Percentiles rank a stretch among this genome's conserved stretches.
phyloP scores from a whole-genome alignment of 2,113 vertebrate genomes.

The Antennarius striatus region DNA sequence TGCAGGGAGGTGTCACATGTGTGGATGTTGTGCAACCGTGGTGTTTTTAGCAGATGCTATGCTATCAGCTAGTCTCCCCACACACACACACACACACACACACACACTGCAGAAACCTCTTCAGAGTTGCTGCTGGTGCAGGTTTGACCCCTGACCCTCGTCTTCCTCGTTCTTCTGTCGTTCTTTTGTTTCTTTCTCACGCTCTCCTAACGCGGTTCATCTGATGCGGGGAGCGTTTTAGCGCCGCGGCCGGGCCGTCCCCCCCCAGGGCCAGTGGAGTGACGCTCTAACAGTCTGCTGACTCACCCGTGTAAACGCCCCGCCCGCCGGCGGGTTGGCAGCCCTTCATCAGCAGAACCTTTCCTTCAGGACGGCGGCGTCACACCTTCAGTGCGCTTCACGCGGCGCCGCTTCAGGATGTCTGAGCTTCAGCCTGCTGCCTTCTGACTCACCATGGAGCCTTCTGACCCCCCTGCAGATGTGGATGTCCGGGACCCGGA shows the following conservation, averaged over 20 bases:
- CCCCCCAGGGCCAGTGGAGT: constrained; percentile 42
- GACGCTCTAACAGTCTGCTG: constrained; percentile 59
- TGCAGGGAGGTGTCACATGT: too few relatives aligned
- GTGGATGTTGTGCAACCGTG: too few relatives aligned
- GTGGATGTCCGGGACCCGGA: constrained; percentile 90
- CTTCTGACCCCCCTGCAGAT: constrained; percentile 79
- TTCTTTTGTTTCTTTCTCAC: too few relatives aligned
- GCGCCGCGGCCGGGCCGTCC: background rate
- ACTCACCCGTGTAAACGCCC: constrained; percentile 51
- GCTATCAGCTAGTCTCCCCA: too few relatives aligned
- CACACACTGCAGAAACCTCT: too few relatives aligned
- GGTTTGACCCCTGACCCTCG: too few relatives aligned
- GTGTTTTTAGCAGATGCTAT: too few relatives aligned
- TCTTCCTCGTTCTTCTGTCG: too few relatives aligned
- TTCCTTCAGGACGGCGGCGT: background rate
- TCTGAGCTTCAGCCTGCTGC: background rate
- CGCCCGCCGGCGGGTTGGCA: constrained; percentile 4
- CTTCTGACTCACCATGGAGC: constrained; percentile 47
- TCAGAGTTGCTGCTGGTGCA: too few relatives aligned
- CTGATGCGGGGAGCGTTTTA: too few relatives aligned
- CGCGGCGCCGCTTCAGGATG: constrained; percentile 10
- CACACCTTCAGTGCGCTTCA: constrained; percentile 9
- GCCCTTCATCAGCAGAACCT: background rate
- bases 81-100: too few relatives aligned
- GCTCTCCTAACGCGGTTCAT: too few relatives aligned